A percentile compares a stretch with the other conserved stretches of the same genome.
phyloP scores from a whole-genome alignment of 2,113 vertebrate genomes.

The Porphyrio hochstetteri region DNA sequence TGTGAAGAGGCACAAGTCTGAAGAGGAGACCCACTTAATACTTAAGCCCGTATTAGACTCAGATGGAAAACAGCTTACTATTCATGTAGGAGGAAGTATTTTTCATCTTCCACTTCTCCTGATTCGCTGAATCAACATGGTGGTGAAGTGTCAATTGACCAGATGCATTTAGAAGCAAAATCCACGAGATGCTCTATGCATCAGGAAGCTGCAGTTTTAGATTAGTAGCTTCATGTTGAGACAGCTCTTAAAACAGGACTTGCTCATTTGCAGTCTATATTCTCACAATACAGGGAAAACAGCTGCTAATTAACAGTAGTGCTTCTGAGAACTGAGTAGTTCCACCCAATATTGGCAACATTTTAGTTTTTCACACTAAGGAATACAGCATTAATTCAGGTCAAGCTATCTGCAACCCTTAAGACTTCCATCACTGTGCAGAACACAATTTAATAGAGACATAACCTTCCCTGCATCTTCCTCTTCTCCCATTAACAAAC shows the following conservation, averaged over 20 bases:
- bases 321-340: neutral
- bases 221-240: neutral
- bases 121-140: neutral
- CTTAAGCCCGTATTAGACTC: neutral
- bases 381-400: neutral
- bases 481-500: neutral
- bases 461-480: neutral
- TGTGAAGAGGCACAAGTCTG: neutral
- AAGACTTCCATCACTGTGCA: neutral
- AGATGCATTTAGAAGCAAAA: neutral
- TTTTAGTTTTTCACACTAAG: neutral
- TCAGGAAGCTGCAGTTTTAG: neutral
- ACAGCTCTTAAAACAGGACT: neutral
- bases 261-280: neutral
- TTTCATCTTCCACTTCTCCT: neutral
- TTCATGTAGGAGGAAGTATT: neutral
- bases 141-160: neutral
- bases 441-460: neutral
- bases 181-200: neutral
- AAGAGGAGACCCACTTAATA: neutral
- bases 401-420: neutral
- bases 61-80: neutral
- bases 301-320: neutral
- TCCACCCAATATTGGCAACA: neutral
- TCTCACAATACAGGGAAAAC: neutral